phyloP scores from a whole-genome alignment of 2,888 invertebrate genomes.

The Gastracanthus pulcherrimus region DNA sequence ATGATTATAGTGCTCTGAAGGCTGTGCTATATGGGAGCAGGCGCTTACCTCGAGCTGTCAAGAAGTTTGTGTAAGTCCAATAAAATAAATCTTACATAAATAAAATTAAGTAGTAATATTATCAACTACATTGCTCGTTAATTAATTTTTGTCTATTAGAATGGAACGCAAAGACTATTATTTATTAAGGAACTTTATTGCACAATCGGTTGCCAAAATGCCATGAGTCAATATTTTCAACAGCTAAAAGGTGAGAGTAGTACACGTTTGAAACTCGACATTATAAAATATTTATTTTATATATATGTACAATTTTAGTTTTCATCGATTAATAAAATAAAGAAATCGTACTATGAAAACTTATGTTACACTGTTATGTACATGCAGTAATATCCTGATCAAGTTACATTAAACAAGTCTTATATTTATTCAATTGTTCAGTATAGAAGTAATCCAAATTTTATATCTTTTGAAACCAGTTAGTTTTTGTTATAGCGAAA shows the following conservation, averaged over 20 bases:
- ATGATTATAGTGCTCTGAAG: conserved; percentile 88
- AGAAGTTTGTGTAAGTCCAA: conserved; percentile 88
- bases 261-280: neutral
- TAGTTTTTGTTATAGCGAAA: no score
- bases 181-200: conserved; percentile 87
- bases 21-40: conserved; percentile 88
- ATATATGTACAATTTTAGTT: no score
- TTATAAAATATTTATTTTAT: neutral
- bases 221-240: conserved; percentile 86
- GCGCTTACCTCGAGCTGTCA: conserved; percentile 88
- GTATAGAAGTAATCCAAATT: no score
- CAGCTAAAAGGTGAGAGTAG: conserved; percentile 82
- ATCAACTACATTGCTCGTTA: neutral
- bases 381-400: no score
- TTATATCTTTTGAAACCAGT: no score
- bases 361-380: conserved; percentile 24
- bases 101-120: neutral
- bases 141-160: conserved; percentile 78
- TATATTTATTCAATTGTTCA: no score
- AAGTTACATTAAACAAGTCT: no score
- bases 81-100: neutral
- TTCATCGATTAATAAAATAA: no score
- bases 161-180: conserved; percentile 84
- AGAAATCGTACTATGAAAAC: neutral
- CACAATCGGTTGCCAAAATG: conserved; percentile 90